Evolutionary conservation across 2,113 vertebrate species (phyloP), one percentile per base, ranked within the genome.

Genomic region (Heliornis fulica): DNA sequence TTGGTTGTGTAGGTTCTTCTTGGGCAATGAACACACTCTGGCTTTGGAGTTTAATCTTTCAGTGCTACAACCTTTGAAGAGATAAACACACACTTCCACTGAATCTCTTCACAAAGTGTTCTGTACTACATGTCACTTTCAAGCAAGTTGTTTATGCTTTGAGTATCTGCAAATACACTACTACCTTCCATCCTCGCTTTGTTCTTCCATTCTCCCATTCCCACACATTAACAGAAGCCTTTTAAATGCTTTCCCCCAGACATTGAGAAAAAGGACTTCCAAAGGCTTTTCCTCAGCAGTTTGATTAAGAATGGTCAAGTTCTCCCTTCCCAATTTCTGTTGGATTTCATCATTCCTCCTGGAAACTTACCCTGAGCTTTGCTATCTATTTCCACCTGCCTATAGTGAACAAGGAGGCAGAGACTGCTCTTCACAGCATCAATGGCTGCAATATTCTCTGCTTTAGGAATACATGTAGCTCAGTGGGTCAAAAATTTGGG

Each of bases 391-490:
- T 0, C 9, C 51, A 65, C 36, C 22, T 32, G 65, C 40, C 31
- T 46, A 48, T 45, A 29, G 3, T 34, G 18, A 77, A 53, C 43
- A 40, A 29, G 15, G 29, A 15, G 16, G 31, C 15, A 63, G 54
- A 57, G 69, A 50, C 29, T 5, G 32, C 12, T 43, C 53, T 34
- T 63, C 20, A 28, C 21, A 54, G 63, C 40, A 14, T 12, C 6
- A 26, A 71, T 26, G 15, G 43, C 29, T 32, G 29, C 2, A 5
- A 26, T 80, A 31, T 9, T 31, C 38, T 45, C 32, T 59, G 50
- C 29, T 5, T 41, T 11, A 17, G 0, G 1, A 66, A 32, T 11
- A 32, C 2, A n/a, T n/a, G n/a, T n/a, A 66, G 10, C 43, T 77
- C 36, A 5, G 3, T 4, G 8, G 3, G 17, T 31, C 21, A 57